Base-by-base conservation (phyloP, 2,888 invertebrate genomes). In the Octonoba sinensis region DNA sequence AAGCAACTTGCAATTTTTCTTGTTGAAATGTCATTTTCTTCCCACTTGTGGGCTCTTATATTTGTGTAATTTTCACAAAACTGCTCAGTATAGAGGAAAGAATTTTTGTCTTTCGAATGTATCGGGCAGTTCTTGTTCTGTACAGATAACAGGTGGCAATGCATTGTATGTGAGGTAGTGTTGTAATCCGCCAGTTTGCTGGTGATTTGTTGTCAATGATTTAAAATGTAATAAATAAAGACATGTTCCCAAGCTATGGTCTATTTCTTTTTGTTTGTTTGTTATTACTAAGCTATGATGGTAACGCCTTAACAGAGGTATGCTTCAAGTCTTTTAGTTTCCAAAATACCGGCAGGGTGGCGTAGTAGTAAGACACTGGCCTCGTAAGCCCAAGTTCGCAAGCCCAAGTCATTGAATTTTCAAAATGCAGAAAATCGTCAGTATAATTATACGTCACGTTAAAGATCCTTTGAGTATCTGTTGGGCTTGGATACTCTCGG, bases 81-180 rank as follows among this genome's bases (percentile, higher is more conserved):
- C 79, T 60, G 62, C 27, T 36, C 36, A 49, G 46, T 46, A 44
- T 18, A 8, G 18, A 60, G 59, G 56, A 46, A 22, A 24, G 49
- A 51, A 44, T 72, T 72, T 59, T 59, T 78, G n/a, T 27, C 49
- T 65, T 47, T 59, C 56, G 27, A 47, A 18, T 24, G 4, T 20
- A 24, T 54, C 66, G 59, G 44, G 18, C 70, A 57, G 70, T 65
- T 74, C 74, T 74, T 81, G 74, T 81, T 81, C 81, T 81, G 81
- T 81, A 81, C 81, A 81, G 81, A 75, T 74, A 74, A 70, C 74
- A 81, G 74, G 74, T 74, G 81, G 81, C 81, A 75, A 69, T 81
- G 81, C 81, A 81, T 75, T 74, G 81, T 81, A 64, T 75, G 81
- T 81, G 74, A 81, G 70, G 81, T 81, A 81, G 81, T 81, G 74